A percentile compares a stretch with the other conserved stretches of the same genome.
Conservation (phyloP, 2,888 invertebrate species). For the Ophioninae sp. region DNA sequence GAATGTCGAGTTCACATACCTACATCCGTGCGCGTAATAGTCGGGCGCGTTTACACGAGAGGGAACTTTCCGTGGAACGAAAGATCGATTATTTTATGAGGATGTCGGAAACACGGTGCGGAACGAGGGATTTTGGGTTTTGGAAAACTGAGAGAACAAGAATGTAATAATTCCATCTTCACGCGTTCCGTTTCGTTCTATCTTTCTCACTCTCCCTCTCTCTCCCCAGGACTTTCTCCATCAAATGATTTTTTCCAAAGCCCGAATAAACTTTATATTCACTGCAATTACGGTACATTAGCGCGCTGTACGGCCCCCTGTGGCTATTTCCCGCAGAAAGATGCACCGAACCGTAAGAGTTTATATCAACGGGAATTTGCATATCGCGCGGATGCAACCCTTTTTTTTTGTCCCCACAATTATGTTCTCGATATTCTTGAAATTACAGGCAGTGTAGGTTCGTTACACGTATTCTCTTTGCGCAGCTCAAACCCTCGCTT, state of each 20-base stretch:
- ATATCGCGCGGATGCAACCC: not conserved
- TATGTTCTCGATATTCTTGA: slow-evolving; percentile 5
- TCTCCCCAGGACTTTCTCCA: not conserved
- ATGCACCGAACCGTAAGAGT: slow-evolving; percentile 51
- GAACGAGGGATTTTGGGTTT: slow-evolving; percentile 41
- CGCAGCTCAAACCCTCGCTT: not conserved
- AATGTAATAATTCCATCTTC: slow-evolving; percentile 35
- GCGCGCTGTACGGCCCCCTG: not conserved
- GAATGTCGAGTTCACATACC: slow-evolving; percentile 7
- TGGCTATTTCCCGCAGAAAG: slow-evolving; percentile 11
- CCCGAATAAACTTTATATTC: slow-evolving; percentile 26
- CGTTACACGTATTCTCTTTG: not conserved
- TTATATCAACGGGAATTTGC: slow-evolving; percentile 45
- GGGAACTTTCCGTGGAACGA: slow-evolving; percentile 29
- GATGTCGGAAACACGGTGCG: slow-evolving; percentile 7
- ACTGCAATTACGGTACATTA: slow-evolving; percentile 53
- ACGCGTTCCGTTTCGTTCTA: not conserved
- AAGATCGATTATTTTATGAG: slow-evolving; percentile 56
- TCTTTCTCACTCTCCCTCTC: not conserved
- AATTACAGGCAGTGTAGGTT: not conserved
- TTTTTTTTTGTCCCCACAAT: slow-evolving; percentile 15
- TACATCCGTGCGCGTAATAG: slow-evolving; percentile 27
- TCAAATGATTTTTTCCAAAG: not conserved
- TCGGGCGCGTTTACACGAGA: slow-evolving; percentile 42
- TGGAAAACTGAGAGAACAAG: slow-evolving; percentile 28